These are phyloP conservation scores for Synanthedon andrenaeformis DNA, from an alignment of 2,888 invertebrate genomes.

Conservation along the genomic window DNA sequence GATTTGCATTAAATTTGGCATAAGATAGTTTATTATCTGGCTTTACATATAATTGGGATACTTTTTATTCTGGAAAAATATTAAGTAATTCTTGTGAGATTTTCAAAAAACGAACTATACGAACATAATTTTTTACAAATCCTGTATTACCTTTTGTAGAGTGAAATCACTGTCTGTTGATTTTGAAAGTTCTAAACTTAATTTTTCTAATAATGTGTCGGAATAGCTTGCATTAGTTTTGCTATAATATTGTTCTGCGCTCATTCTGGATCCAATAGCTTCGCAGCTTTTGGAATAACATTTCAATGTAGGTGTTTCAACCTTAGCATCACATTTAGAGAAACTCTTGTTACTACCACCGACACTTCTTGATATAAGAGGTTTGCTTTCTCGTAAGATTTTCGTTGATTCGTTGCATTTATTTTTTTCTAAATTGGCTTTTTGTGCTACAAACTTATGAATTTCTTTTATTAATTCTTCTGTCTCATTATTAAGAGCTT, in stretches of 20 bases:
- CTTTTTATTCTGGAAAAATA: no score
- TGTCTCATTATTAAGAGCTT: constrained; percentile 27
- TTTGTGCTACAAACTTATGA: constrained; percentile 46
- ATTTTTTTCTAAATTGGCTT: constrained; percentile 20
- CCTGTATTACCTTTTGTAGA: constrained; percentile 10
- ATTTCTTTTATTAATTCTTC: constrained; percentile 56
- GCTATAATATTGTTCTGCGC: constrained; percentile 23
- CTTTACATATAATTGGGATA: no score
- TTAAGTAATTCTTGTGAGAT: no score
- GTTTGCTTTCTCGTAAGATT: constrained; percentile 12
- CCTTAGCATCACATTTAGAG: constrained; percentile 38
- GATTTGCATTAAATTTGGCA: no score
- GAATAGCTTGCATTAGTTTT: constrained; percentile 38
- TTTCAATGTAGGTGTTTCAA: constrained; percentile 39
- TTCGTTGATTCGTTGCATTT: constrained; percentile 10
- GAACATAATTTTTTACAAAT: not conserved
- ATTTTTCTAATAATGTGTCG: constrained; percentile 43
- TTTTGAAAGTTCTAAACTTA: constrained; percentile 31
- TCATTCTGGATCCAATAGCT: constrained; percentile 36
- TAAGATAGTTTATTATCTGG: no score
- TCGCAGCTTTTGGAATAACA: constrained; percentile 57
- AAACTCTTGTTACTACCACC: constrained; percentile 26
- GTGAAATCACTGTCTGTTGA: constrained; percentile 32
- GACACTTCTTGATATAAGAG: constrained; percentile 33
- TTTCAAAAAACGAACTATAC: no score